Percentiles rank a stretch among this genome's conserved stretches.
phyloP scores from a whole-genome alignment of 1,140 invertebrate species.

The Saccostrea echinata region DNA sequence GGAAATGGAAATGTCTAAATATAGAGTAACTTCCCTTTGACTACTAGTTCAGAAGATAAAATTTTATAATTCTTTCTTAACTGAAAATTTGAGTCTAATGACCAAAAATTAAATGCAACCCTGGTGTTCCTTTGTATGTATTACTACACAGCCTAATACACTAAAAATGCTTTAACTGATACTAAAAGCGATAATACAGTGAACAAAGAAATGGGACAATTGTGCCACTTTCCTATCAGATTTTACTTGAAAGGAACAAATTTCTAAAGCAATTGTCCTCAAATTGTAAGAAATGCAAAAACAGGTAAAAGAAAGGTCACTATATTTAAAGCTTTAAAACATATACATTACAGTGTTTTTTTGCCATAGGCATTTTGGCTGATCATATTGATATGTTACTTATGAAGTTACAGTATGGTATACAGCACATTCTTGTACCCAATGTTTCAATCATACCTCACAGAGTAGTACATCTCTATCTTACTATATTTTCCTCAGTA shows the following conservation, averaged over 20 bases:
- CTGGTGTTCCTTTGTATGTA: not conserved
- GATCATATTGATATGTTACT: too few species aligned
- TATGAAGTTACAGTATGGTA: too few species aligned
- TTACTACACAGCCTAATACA: not conserved
- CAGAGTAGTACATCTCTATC: too few species aligned
- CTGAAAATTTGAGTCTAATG: not conserved
- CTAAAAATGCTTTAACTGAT: not conserved
- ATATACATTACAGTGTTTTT: not conserved
- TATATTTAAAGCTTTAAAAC: not conserved
- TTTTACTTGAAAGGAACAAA: not conserved
- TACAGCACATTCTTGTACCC: too few species aligned
- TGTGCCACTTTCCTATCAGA: not conserved
- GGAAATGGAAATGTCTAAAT: not conserved
- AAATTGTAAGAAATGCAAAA: not conserved
- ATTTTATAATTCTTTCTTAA: too few species aligned
- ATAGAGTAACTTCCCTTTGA: conserved; percentile 22
- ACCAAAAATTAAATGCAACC: not conserved
- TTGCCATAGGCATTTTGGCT: not conserved
- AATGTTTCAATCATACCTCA: too few species aligned
- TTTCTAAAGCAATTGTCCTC: not conserved
- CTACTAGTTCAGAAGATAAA: not conserved
- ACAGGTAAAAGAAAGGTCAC: not conserved
- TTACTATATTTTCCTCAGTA: too few species aligned
- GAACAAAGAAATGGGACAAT: not conserved
- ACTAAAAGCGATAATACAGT: not conserved